phyloP scores from a whole-genome alignment of 2,113 vertebrate species.

The Mormoops blainvillei region DNA sequence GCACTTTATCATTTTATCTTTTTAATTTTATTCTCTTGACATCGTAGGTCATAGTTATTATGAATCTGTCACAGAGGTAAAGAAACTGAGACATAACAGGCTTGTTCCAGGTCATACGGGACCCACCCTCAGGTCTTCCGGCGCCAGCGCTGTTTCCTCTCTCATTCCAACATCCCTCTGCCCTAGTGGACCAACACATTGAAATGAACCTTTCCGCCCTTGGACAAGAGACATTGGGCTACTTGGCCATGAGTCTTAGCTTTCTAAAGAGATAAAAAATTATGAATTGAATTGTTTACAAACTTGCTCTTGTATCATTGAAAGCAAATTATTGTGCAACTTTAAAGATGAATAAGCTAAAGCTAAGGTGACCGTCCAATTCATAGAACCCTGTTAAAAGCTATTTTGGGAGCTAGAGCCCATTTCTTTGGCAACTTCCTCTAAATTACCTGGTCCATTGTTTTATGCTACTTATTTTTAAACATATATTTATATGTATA shows the following conservation, averaged over 20 bases:
- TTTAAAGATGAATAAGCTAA: neutral
- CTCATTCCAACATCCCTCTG: neutral
- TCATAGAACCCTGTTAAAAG: neutral
- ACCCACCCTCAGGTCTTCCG: neutral
- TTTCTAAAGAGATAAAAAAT: neutral
- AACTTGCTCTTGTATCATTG: neutral
- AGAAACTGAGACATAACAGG: neutral
- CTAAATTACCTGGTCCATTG: neutral
- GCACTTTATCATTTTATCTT: neutral
- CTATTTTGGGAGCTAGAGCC: neutral
- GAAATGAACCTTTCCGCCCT: neutral
- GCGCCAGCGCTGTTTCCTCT: neutral
- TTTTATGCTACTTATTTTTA: neutral
- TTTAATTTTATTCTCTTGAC: neutral
- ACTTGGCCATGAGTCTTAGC: neutral
- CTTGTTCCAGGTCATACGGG: neutral
- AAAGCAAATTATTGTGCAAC: neutral
- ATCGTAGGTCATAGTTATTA: neutral
- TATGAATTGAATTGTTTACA: neutral
- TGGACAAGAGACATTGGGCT: neutral
- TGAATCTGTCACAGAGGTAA: neutral
- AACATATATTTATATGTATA: neutral
- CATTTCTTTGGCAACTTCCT: neutral
- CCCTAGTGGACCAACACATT: neutral
- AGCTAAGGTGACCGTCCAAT: neutral